Conservation (phyloP, 2,888 invertebrate species). For the Ptilodon capucinus region DNA sequence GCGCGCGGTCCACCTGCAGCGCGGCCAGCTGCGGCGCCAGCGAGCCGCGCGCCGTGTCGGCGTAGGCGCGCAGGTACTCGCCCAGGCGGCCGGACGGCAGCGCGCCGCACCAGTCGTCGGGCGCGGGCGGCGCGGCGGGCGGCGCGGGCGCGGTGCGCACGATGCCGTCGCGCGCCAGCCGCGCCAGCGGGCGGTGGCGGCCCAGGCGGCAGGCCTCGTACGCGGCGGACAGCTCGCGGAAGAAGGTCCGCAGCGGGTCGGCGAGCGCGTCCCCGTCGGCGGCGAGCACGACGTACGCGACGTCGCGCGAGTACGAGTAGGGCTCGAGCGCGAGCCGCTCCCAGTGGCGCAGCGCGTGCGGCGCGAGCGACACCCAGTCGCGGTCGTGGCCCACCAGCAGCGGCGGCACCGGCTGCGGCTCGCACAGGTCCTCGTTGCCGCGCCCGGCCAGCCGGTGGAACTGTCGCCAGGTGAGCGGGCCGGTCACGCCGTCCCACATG, state of each 20-base stretch:
- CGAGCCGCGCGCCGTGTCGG: conserved; percentile 71
- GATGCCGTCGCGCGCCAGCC: conserved; percentile 93
- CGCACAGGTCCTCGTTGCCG: conserved; percentile 97
- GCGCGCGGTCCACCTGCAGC: conserved; percentile 44
- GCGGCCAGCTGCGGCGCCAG: conserved; percentile 65
- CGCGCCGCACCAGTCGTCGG: conserved; percentile 94
- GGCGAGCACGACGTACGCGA: conserved; percentile 96
- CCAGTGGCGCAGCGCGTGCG: conserved; percentile 97
- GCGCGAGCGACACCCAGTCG: conserved; percentile 97
- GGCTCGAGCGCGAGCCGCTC: conserved; percentile 98
- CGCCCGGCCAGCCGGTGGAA: conserved; percentile 97
- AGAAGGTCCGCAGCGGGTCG: conserved; percentile 91
- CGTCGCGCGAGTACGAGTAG: conserved; percentile 96
- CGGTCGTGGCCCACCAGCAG: conserved; percentile 97
- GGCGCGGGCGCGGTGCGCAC: conserved; percentile 83
- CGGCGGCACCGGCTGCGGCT: conserved; percentile 98
- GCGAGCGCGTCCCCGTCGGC: conserved; percentile 95
- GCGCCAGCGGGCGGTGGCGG: conserved; percentile 94
- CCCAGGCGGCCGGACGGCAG: conserved; percentile 91
- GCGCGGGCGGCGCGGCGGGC: conserved; percentile 44
- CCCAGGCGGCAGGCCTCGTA: conserved; percentile 98
- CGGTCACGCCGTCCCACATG: conserved; percentile 97
- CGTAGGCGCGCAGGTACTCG: conserved; percentile 93
- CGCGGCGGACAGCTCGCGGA: conserved; percentile 94
- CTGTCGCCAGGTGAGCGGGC: conserved; percentile 98